Base-by-base conservation (phyloP, 2,113 vertebrate species). In the Dromaius novaehollandiae region DNA sequence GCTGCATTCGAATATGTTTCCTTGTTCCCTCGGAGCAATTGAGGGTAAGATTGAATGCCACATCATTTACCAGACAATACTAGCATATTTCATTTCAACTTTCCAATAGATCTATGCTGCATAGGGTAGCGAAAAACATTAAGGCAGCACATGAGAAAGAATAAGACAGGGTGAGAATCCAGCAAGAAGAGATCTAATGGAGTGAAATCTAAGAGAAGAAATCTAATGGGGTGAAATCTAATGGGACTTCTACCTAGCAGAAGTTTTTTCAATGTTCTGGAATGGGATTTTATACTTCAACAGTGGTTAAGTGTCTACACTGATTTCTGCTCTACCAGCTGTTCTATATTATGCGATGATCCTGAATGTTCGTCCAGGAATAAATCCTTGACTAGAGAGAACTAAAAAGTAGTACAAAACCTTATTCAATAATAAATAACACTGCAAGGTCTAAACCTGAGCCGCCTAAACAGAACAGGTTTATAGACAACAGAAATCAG, bases 151-250 rank as follows among this genome's bases (percentile, higher is more conserved):
- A 48, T 69, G 30, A 69, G 42, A 32, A 44, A 32, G 40, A 15
- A 9, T 14, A 8, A 58, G 13, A 44, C 0, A 50, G 44, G 22
- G n/a, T 2, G 34, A 86, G 46, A 55, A 18, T 1, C 0, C 20
- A 40, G 13, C 22, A 14, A 66, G 63, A 73, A 71, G 71, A 46
- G 9, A 89, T n/a, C 18, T 19, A 34, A 10, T 36, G 25, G 66
- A n/a, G 79, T 34, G 22, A 82, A 84, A 64, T 56, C 21, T 56
- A 32, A 42, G 38, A 46, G 9, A 69, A 65, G 48, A 89, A 93
- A 89, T n/a, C 18, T 19, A 34, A 10, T 36, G 25, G 66, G 38
- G 79, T 34, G 22, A 82, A 84, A 64, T 56, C 21, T 56, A 32
- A 42, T 20, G 40, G 28, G 11, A 48, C 9, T 89, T 85, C 5